These are phyloP conservation scores for Macrosteles quadrilineatus DNA, from an alignment of 1,140 invertebrate species.

Conservation along the genomic window DNA sequence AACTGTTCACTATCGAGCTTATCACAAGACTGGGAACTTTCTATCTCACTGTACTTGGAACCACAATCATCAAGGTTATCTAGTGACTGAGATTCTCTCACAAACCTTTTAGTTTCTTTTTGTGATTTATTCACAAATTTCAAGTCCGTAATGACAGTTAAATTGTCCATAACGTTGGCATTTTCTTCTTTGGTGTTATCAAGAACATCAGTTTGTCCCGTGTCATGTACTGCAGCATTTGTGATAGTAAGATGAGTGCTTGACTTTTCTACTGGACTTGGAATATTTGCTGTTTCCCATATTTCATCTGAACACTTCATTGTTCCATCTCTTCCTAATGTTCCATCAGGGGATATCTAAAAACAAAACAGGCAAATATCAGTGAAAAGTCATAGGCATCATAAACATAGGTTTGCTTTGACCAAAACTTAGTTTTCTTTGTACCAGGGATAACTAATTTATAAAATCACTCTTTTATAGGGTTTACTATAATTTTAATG, in stretches of 20 bases:
- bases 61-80: conserved; percentile 31
- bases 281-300: conserved; percentile 33
- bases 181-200: neutral
- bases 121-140: conserved; percentile 12
- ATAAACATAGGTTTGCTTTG: too few species aligned
- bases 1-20: conserved; percentile 32
- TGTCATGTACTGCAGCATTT: neutral
- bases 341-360: conserved; percentile 19
- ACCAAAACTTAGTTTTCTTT: too few species aligned
- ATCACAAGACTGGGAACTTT: conserved; percentile 38
- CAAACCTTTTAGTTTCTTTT: neutral
- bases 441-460: too few species aligned
- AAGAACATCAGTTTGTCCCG: neutral
- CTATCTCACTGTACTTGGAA: conserved; percentile 32
- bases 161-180: neutral
- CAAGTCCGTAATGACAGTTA: neutral
- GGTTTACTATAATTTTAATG: too few species aligned
- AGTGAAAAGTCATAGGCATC: too few species aligned
- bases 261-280: neutral
- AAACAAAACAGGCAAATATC: neutral
- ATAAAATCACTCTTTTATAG: too few species aligned
- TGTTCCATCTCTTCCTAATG: conserved; percentile 39
- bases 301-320: conserved; percentile 40
- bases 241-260: neutral
- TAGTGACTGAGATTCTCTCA: conserved; percentile 22